Conservation (phyloP, 2,888 invertebrate species). For the Watsonalla binaria region DNA sequence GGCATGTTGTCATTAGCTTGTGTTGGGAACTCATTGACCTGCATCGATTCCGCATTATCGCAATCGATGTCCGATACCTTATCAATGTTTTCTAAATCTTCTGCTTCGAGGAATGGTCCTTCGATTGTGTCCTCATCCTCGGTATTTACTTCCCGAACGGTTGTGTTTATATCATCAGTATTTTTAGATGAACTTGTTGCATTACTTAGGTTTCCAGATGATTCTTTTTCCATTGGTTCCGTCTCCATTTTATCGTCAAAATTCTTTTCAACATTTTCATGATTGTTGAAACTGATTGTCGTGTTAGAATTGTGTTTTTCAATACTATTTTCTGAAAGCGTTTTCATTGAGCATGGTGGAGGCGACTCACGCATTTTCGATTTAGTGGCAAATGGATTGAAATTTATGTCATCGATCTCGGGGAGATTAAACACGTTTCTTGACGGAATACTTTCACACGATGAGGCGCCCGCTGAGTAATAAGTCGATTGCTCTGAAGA, state of each 20-base stretch:
- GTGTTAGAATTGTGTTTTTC: slow-evolving; percentile 7
- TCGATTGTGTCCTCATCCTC: slow-evolving; percentile 71
- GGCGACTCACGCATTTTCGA: slow-evolving; percentile 48
- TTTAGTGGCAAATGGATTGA: slow-evolving; percentile 58
- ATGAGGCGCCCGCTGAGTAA: slow-evolving; percentile 39
- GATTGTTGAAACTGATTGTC: slow-evolving; percentile 4
- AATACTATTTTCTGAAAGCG: slow-evolving; percentile 13
- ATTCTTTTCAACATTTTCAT: slow-evolving; percentile 4
- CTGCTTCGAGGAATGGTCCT: slow-evolving; percentile 62
- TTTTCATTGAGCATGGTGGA: slow-evolving; percentile 15
- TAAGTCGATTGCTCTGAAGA: slow-evolving; percentile 50
- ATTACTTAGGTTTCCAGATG: slow-evolving; percentile 30
- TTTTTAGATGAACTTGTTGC: slow-evolving; percentile 42
- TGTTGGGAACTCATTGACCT: slow-evolving; percentile 42
- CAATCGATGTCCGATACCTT: slow-evolving; percentile 35
- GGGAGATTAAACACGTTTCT: slow-evolving; percentile 63
- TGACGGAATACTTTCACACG: slow-evolving; percentile 32
- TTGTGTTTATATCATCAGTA: slow-evolving; percentile 41
- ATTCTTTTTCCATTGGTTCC: slow-evolving; percentile 32
- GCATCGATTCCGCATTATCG: slow-evolving; percentile 45
- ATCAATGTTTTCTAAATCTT: slow-evolving; percentile 36
- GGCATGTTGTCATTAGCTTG: slow-evolving; percentile 36
- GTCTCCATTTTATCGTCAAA: slow-evolving; percentile 26
- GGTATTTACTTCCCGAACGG: slow-evolving; percentile 52
- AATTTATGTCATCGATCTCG: slow-evolving; percentile 56